phyloP scores from a whole-genome alignment of 2,797 vertebrate species.

The Siniperca scherzeri region DNA sequence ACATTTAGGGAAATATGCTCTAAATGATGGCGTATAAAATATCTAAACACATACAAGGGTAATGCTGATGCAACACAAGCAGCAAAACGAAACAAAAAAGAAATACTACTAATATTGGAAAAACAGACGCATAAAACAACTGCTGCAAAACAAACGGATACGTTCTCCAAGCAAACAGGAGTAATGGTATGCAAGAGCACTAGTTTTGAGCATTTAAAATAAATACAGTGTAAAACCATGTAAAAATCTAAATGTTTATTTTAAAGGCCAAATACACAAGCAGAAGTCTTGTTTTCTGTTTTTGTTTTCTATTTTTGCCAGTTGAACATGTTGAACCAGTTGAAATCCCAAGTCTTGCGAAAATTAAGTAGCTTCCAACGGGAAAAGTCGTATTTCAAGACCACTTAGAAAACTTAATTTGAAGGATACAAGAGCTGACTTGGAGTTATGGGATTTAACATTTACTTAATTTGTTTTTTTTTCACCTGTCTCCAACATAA shows the following conservation, averaged over 20 bases:
- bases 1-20: constrained; percentile 14
- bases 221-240: not conserved
- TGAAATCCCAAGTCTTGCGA: not conserved
- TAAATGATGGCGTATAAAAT: not conserved
- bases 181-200: not conserved
- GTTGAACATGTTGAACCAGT: not conserved
- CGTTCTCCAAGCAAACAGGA: not conserved
- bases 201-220: not conserved
- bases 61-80: not conserved
- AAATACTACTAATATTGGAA: not conserved
- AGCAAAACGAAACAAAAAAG: not conserved
- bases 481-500: no score
- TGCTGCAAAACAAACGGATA: not conserved
- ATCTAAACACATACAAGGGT: not conserved
- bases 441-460: not conserved
- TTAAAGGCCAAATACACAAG: not conserved
- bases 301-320: not conserved
- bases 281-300: not conserved
- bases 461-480: not conserved
- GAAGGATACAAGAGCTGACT: not conserved
- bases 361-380: not conserved
- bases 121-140: not conserved
- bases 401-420: not conserved
- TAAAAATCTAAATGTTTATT: not conserved
- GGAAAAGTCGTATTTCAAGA: not conserved